phyloP scores from a whole-genome alignment of 2,113 vertebrate species.

The Hemiprocne comata region DNA sequence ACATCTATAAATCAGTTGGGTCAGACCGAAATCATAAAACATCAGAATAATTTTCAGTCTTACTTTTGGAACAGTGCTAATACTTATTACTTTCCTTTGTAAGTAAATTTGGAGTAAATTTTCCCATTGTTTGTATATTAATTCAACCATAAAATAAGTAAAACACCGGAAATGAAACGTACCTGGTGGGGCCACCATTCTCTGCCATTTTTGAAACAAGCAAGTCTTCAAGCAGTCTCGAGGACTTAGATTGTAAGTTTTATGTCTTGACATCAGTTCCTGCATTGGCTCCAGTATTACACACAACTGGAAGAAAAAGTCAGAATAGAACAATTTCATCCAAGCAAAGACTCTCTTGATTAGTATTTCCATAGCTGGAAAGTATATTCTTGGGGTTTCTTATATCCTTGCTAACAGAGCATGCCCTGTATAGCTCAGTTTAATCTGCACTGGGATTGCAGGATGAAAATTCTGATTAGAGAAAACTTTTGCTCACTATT shows the following conservation, averaged over 20 bases:
- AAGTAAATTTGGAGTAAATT: neutral
- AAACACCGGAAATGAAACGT: conserved; percentile 45
- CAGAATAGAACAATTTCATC: conserved; percentile 8
- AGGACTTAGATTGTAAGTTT: conserved; percentile 99
- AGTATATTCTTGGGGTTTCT: neutral
- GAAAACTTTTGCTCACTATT: neutral
- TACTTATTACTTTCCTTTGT: neutral
- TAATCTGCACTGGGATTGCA: neutral
- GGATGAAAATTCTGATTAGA: neutral
- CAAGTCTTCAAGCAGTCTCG: conserved; percentile 99
- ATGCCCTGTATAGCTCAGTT: neutral
- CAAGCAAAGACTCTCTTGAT: neutral
- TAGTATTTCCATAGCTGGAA: neutral
- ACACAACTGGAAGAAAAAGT: conserved; percentile 88
- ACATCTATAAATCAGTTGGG: conserved; percentile 42
- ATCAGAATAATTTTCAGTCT: conserved; percentile 16
- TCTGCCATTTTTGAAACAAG: conserved; percentile 99
- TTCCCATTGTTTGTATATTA: neutral
- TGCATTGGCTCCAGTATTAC: conserved; percentile 99
- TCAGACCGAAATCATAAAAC: conserved; percentile 23
- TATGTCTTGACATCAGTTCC: conserved; percentile 99
- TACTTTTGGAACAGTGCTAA: neutral
- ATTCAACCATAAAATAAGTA: neutral
- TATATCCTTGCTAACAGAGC: neutral
- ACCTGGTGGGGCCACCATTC: conserved; percentile 99